Evolutionary conservation across 2,888 invertebrate genomes (phyloP), one percentile per base, ranked within the genome.

Genomic region (Zygothrica quintamaculata): DNA sequence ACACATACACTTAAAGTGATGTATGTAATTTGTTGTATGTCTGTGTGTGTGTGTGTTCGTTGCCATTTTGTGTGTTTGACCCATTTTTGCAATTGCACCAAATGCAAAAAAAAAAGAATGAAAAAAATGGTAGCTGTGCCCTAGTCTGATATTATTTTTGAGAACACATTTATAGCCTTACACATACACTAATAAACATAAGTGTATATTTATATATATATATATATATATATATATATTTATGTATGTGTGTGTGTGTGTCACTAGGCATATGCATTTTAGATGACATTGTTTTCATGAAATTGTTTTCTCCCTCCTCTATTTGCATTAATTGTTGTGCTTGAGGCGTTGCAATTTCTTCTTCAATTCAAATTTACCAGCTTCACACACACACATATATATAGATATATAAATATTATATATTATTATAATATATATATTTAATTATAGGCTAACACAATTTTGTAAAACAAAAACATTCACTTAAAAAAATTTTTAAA

Each of bases 61-160:
- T 64, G 72, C 52, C 65, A 29, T 59, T 66, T 71, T 71, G 51
- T 64, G 57, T 60, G 55, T 70, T 73, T 76, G 76, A 76, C 75
- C 75, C 70, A 75, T 76, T 75, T 65, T 67, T 33, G 36, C 36
- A 40, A 46, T 65, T 51, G 52, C 65, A 52, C 44, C 36, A 29
- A 33, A 12, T 52, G 58, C 47, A 29, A 31, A 13, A 40, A 8
- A 5, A 25, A 39, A 26, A 53, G 12, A 40, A 25, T 16, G 33
- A 22, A 42, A 52, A 37, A 50, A 65, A 37, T 46, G 37, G 50
- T 59, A 64, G 59, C 5, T 47, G 18, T 50, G 33, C 39, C 46
- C 29, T 11, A 53, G 31, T 25, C 37, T 34, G 36, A 61, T 60
- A 52, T 43, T 18, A 39, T 44, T 59, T 48, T 43, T 34, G 16